Evolutionary conservation across 1,140 invertebrate genomes (phyloP), one percentile per base, ranked within the genome.

Genomic region (Drosophila kurseongensis): DNA sequence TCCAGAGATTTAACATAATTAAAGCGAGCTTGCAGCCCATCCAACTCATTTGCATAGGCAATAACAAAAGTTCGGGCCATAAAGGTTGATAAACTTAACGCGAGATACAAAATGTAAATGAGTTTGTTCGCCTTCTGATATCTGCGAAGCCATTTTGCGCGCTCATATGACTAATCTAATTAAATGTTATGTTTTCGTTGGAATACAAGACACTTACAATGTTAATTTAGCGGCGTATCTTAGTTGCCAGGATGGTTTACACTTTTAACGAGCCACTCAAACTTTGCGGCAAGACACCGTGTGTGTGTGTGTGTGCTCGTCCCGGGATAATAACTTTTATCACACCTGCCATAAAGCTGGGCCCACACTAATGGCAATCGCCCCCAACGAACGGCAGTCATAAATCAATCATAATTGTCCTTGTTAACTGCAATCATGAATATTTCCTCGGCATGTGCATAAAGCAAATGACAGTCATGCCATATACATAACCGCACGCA

Each of bases 381-480:
- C 57, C 54, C 38, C 45, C 56, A 59, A 47, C 62, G 56, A 54
- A 36, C 65, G 52, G 56, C 40, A 41, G 42, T 57, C 83, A 86
- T 86, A 86, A 86, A 86, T 86, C 83, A 86, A 86, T 86, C 83
- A 86, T 86, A 83, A 86, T 88, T 88, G 83, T 86, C 83, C 83
- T 88, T 88, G 83, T 88, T 86, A 86, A 86, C 83, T 86, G 81
- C 84, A 86, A 88, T 86, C 83, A 86, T 88, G 83, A 86, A 86
- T 88, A 86, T 89, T 88, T 83, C 66, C 72, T 75, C 61, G 61
- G 60, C 60, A 67, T 77, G 48, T 76, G 79, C 82, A 86, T 86
- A 86, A 88, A 88, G 84, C 83, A 86, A 88, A 86, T 88, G 83
- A 89, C 84, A 86, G 79, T 86, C 84, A 79, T 88, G 75, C 75